Conservation (phyloP, 2,797 vertebrate species). For the Lutjanus campechanus region DNA sequence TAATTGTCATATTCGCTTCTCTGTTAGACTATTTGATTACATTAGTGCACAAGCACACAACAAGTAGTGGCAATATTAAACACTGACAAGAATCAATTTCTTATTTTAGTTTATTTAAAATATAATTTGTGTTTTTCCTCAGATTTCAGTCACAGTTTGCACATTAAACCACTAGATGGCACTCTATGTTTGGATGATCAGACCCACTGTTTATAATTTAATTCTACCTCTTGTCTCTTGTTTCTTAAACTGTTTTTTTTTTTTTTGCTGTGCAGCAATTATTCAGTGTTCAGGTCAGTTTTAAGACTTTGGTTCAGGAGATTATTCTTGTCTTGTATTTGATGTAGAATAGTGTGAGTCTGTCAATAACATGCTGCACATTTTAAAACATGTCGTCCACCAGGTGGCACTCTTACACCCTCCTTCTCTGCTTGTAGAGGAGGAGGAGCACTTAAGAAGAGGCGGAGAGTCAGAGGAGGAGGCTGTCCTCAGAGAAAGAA, state of each 20-base stretch:
- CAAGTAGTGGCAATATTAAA: background rate
- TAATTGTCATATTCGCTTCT: background rate
- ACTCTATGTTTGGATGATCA: slow-evolving; percentile 16
- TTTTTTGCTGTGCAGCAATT: background rate
- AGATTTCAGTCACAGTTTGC: background rate
- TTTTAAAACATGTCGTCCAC: slow-evolving; percentile 22
- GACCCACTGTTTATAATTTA: background rate
- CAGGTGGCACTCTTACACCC: slow-evolving; percentile 62
- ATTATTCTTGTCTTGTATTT: background rate
- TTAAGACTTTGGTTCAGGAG: background rate
- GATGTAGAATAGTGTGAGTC: background rate
- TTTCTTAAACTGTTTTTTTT: background rate
- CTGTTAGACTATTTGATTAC: no score
- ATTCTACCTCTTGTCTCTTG: background rate
- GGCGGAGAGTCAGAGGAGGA: slow-evolving; percentile 23
- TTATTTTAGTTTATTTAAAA: background rate
- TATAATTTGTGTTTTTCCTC: background rate
- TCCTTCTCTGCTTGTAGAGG: background rate
- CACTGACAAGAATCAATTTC: background rate
- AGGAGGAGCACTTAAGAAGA: slow-evolving; percentile 42
- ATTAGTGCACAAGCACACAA: no score
- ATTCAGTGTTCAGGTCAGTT: background rate
- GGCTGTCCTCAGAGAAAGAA: slow-evolving; percentile 12
- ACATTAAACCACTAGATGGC: slow-evolving; percentile 58
- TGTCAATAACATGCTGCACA: rapidly evolving